Base-by-base conservation (phyloP, 2,888 invertebrate genomes). In the Antheraea yamamai region DNA sequence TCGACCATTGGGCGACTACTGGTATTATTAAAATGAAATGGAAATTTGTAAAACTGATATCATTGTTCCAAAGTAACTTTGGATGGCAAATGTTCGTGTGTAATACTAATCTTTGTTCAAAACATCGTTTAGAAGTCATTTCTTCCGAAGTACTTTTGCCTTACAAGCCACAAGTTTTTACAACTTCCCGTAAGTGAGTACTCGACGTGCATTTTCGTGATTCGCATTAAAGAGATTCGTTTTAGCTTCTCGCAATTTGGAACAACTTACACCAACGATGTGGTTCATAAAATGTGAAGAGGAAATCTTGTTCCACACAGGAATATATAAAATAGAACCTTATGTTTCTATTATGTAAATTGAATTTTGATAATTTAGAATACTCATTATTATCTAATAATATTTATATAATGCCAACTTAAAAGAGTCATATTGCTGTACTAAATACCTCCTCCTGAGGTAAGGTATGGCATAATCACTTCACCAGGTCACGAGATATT, bases 231-330 rank as follows among this genome's bases (percentile, higher is more conserved):
- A 85, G 80, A 83, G 84, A 86, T 86, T 88, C 83, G 86, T 85
- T 89, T 88, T 85, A 78, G 79, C 84, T 89, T 87, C 86, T 86
- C 84, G 82, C 86, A 85, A 88, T 89, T 89, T 87, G 84, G 81
- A 85, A 82, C 84, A 77, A 78, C 79, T 79, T 81, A 75, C 80
- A 79, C 2, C 23, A 23, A 61, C 61, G 10, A 23, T 61, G 12
- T 61, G 16, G 16, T 16, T 30, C 64, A 14, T 4, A 26, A 26
- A 23, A 64, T 64, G 18, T 61, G n/a, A 64, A 3, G 20, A 58
- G 20, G 20, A 58, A 58, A 8, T 20, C 58, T 20, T 20, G n/a
- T 58, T n/a, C 18, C 20, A 61, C 18, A 64, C 7, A 26, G 23
- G 23, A 64, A 12, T 30, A 30, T 16, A 30, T 26, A 16, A 66